These are phyloP conservation scores for Chouioia cunea DNA, from an alignment of 2,888 invertebrate species.

Conservation along the genomic window DNA sequence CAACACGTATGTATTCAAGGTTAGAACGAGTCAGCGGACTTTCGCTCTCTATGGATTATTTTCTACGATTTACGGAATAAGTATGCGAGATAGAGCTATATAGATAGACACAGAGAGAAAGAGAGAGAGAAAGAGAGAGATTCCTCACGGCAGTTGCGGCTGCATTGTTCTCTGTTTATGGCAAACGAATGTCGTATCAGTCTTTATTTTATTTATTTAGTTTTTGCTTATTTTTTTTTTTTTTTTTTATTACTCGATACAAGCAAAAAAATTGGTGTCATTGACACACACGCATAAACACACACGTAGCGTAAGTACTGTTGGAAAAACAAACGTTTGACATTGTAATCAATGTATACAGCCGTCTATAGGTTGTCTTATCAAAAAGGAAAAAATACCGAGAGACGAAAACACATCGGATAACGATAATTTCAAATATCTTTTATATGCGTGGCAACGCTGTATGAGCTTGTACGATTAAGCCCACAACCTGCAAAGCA, in stretches of 20 bases:
- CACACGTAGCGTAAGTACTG: background rate
- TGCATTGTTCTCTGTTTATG: conserved; percentile 7
- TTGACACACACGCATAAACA: background rate
- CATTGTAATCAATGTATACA: too few species aligned
- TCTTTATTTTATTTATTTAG: too few species aligned
- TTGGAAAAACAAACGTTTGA: background rate
- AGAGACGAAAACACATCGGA: background rate
- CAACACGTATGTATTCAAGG: conserved; percentile 36
- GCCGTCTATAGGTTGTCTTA: too few species aligned
- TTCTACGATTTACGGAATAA: conserved; percentile 50
- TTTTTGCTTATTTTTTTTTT: too few species aligned
- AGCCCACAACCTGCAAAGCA: too few species aligned
- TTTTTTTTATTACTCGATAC: conserved; percentile 6
- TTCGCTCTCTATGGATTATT: conserved; percentile 48
- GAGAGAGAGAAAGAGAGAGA: too few species aligned
- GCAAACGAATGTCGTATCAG: conserved; percentile 14
- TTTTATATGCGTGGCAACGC: background rate
- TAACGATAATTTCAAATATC: background rate
- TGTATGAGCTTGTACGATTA: background rate
- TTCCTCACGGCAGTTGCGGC: conserved; percentile 20
- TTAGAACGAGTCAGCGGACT: conserved; percentile 38
- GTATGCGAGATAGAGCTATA: too few species aligned
- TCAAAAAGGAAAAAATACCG: conserved; percentile 1
- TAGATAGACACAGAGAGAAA: too few species aligned
- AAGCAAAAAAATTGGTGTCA: background rate